Base-by-base conservation (phyloP, 2,113 vertebrate species). In the Hydropotes inermis region DNA sequence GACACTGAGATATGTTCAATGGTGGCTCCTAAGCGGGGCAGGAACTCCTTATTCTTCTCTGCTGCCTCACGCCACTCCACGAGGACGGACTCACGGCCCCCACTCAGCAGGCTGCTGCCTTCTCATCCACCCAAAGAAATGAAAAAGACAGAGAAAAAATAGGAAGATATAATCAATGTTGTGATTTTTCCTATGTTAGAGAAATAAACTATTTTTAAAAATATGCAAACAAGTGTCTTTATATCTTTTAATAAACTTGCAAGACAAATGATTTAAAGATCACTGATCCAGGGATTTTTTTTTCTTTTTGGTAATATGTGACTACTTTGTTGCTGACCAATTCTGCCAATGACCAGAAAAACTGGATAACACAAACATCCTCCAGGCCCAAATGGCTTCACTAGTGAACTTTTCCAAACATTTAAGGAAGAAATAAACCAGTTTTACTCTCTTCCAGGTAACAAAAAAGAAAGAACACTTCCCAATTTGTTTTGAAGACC, bases 21-120 rank as follows among this genome's bases (percentile, higher is more conserved):
- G 30, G 99, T 97, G 2, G 98, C 99, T 4, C 99, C 99, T 84
- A 99, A 91, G 2, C 99, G 99, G 8, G 99, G 99, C 54, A 99
- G 99, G 95, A 99, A 99, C 97, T 99, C 99, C 97, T 98, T 99
- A 96, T 99, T 99, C 76, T 97, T 98, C 28, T 99, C 99, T 0
- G 98, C 98, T 1, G 98, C 98, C 47, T 99, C 99, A 2, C 98
- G 98, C 99, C 99, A 99, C 97, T 99, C 99, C 33, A 99, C 99
- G 0, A 99, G 99, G 23, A 99, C 99, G 0, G 99, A 99, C 94
- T 99, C 99, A 1, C 99, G 93, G 14, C 99, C 99, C 0, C 99
- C 99, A 10, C 99, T 99, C 98, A 99, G 98, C 92, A 99, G 97
- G 94, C 99, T 99, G 78, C 98, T 99, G 87, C 99, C 99, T 99